Evolutionary conservation across 2,797 vertebrate genomes (phyloP).

Genomic region (Euthynnus affinis): DNA sequence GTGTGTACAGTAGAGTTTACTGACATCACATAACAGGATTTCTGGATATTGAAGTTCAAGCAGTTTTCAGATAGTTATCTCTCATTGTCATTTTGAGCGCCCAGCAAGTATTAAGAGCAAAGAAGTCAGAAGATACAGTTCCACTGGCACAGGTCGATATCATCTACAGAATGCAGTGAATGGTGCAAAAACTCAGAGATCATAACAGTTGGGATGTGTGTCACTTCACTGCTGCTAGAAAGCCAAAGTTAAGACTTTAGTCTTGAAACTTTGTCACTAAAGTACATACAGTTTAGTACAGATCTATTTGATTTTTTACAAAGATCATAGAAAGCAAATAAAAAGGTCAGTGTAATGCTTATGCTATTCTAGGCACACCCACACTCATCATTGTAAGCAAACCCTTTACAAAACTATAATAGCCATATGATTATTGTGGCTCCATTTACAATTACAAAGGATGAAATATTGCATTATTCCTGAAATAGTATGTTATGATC

Average conservation of each 20-base stretch:
- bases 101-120: conserved; percentile 6
- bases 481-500: not conserved
- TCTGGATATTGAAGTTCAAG: conserved; percentile 32
- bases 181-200: conserved; percentile 10
- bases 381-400: not conserved
- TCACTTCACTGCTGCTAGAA: conserved; percentile 4
- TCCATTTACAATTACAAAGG: not conserved
- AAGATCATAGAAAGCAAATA: too few relatives aligned
- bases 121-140: conserved; percentile 23
- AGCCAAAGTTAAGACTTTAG: not conserved
- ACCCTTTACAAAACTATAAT: not conserved
- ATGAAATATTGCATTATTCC: not conserved
- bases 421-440: not conserved
- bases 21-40: conserved; percentile 7
- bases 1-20: not conserved
- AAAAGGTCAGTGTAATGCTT: too few relatives aligned
- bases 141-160: conserved; percentile 8
- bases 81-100: conserved; percentile 18
- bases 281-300: not conserved
- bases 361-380: not conserved
- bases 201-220: conserved; percentile 1
- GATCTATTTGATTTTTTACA: not conserved
- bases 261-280: not conserved
- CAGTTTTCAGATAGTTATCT: conserved; percentile 15
- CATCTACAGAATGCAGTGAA: conserved; percentile 13